These are phyloP conservation scores for Drosophila lacertosa DNA, from an alignment of 1,140 invertebrate species.

Conservation along the genomic window DNA sequence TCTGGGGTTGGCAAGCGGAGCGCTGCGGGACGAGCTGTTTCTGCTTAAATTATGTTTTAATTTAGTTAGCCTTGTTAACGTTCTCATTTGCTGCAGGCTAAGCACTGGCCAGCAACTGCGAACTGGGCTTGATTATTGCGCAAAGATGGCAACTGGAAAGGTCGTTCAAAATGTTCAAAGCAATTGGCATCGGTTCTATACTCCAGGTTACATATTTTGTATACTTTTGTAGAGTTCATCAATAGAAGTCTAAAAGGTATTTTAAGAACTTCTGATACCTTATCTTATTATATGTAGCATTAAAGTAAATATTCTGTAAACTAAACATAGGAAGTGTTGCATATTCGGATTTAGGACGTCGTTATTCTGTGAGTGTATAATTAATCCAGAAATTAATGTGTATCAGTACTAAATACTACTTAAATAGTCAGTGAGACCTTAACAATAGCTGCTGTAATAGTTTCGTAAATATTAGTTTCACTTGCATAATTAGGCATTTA, in stretches of 20 bases:
- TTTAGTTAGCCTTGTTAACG: constrained; percentile 56
- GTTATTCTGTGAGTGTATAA: background rate
- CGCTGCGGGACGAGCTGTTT: constrained; percentile 11
- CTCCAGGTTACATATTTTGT: too few relatives aligned
- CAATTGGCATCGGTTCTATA: background rate
- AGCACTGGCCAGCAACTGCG: background rate
- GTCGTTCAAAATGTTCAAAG: background rate
- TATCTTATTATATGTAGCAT: too few relatives aligned
- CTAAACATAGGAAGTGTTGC: too few relatives aligned
- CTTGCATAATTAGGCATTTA: constrained; percentile 26
- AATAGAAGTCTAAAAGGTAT: too few relatives aligned
- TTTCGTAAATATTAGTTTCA: constrained; percentile 18
- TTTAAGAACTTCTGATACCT: too few relatives aligned
- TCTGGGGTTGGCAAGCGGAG: constrained; percentile 22
- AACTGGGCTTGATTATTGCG: background rate
- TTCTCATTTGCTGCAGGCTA: constrained; percentile 45
- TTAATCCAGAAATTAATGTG: background rate
- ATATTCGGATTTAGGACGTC: background rate
- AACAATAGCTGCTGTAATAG: background rate
- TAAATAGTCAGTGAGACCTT: background rate
- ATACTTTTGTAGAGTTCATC: too few relatives aligned
- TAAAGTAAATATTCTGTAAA: too few relatives aligned
- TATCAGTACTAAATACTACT: background rate
- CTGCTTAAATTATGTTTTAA: constrained; percentile 67
- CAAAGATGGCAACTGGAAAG: background rate